Base-by-base conservation (phyloP, 2,888 invertebrate genomes). In the Metacarcinus magister region DNA sequence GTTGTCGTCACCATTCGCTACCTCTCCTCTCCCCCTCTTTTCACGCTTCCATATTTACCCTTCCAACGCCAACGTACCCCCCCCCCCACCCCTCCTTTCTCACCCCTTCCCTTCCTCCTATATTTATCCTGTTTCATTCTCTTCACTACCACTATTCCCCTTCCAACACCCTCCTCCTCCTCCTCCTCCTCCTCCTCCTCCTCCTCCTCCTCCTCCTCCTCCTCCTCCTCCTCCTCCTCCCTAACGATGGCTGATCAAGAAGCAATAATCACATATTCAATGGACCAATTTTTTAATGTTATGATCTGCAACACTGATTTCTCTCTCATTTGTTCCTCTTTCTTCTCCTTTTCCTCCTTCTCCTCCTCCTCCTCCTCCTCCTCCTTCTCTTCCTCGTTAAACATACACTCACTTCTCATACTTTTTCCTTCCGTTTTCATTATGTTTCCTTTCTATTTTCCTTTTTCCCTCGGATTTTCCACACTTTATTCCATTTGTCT, bases 241-340 rank as follows among this genome's bases (percentile, higher is more conserved):
- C n/a, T n/a, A n/a, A 67, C 67, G 54, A 54, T 54, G 54, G 13
- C 54, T 54, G 54, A 54, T 54, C 54, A 54, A 16, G 54, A 54
- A 54, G 54, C 54, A 54, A 54, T 54, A 54, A 67, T 67, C 67
- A 67, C 67, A 67, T n/a, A 67, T n/a, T 23, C 67, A 67, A 19
- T 23, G 23, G 23, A 67, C 67, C 23, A 19, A 67, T 23, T 67
- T 67, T n/a, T 67, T 67, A 67, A 19, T 16, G n/a, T 67, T 67
- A 67, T 67, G 67, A 67, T 67, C 67, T 67, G n/a, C 67, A 67
- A 67, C 67, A n/a, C 5, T 67, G 67, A 67, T 67, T 67, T n/a
- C 13, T 13, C 13, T 13, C 13, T 13, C 13, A 5, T 48, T 13
- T 48, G 7, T 48, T 13, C 13, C 48, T 48, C 48, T 48, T 13